Evolutionary conservation across 2,888 invertebrate species (phyloP), one percentile per base, ranked within the genome.

Genomic region (Nasonovia ribisnigri): DNA sequence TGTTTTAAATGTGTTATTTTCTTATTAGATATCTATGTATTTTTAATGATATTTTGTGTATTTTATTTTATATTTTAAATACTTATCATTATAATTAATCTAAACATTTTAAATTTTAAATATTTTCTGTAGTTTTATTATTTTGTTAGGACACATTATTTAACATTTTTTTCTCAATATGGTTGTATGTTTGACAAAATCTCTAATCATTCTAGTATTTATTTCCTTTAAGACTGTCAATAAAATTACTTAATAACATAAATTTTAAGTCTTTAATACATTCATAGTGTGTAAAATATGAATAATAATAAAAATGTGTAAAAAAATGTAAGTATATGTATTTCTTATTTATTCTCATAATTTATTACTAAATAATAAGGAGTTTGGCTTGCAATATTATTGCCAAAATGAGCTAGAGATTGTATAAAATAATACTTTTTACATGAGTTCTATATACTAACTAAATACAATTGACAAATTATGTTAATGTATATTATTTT

Each of bases 171-270:
- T 88, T 92, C 67, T 88, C 42, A 57, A 84, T 77, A 77, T 77
- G 93, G 88, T 93, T 93, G 93, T 93, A 57, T 48, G 51, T 92
- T 51, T 92, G 24, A 77, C 42, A 88, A 88, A 92, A 92, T 77
- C n/a, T 67, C 26, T 93, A 90, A 90, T 90, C 84, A 93, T 93
- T 60, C 3, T 93, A 90, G 90, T 93, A 93, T 90, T 86, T 93
- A 86, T 86, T 90, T 86, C 90, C 90, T 86, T 86, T 87, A 93
- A 93, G 93, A 93, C 93, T 93, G 93, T 93, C 86, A 86, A 67
- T 90, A 89, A 89, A 90, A 84, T 89, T 93, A 93, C 84, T 93
- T 93, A 92, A 92, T 77, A 84, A 90, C 13, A 57, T 91, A 87
- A 20, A 43, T 88, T 77, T 77, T 88, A 92, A 67, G 88, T 92